These are phyloP conservation scores for Bungarus multicinctus DNA, from an alignment of 2,113 vertebrate species.

Conservation along the genomic window DNA sequence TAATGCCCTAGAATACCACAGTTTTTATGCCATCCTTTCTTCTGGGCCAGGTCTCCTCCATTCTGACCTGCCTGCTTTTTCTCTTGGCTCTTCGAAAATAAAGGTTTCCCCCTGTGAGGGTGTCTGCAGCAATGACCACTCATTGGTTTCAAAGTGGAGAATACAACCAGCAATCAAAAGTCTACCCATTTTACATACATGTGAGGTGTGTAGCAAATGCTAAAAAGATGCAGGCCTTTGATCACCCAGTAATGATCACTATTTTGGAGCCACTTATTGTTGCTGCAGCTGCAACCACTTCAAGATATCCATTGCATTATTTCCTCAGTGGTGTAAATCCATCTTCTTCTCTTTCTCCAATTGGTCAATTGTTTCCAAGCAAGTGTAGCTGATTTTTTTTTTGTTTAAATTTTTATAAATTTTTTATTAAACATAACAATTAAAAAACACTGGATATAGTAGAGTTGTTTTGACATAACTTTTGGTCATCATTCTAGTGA, in stretches of 20 bases:
- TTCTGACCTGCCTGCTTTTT: background rate
- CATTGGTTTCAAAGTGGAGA: background rate
- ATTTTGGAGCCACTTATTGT: background rate
- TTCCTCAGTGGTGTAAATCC: background rate
- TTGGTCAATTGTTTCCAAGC: background rate
- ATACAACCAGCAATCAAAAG: background rate
- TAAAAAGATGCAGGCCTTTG: background rate
- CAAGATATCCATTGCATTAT: background rate
- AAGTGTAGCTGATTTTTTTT: background rate
- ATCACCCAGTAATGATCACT: background rate
- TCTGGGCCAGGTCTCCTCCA: background rate
- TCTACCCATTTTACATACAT: background rate
- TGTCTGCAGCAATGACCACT: background rate
- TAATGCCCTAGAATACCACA: background rate
- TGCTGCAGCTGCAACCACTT: background rate
- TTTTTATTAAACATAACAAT: too few relatives aligned
- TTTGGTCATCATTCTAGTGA: too few relatives aligned
- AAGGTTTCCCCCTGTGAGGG: background rate
- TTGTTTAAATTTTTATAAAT: too few relatives aligned
- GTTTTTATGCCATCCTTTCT: background rate
- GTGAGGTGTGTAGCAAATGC: background rate
- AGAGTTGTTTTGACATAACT: too few relatives aligned
- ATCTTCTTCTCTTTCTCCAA: background rate
- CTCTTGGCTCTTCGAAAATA: background rate
- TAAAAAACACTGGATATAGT: too few relatives aligned